phyloP scores from a whole-genome alignment of 2,888 invertebrate species.

The Chironomus riparius region DNA sequence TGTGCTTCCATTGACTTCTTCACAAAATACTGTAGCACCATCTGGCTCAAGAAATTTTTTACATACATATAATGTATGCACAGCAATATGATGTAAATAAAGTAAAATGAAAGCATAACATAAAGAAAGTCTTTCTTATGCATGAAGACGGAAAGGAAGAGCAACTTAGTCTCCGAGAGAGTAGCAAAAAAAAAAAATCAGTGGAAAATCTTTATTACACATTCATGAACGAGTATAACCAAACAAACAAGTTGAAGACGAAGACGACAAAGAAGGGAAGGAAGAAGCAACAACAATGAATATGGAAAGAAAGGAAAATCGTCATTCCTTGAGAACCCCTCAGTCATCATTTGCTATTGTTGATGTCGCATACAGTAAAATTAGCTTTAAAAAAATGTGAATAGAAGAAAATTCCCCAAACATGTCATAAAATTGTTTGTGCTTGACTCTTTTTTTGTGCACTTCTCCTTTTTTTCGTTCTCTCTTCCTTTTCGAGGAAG shows the following conservation, averaged over 20 bases:
- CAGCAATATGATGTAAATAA: not conserved
- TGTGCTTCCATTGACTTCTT: not conserved
- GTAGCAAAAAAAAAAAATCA: not conserved
- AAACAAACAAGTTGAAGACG: not conserved
- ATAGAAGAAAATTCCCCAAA: conserved; percentile 18
- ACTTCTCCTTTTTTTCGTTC: not conserved
- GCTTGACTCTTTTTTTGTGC: no score
- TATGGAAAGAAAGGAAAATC: not conserved
- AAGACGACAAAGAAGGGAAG: no score
- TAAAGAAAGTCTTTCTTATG: no score
- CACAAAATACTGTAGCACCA: conserved; percentile 1
- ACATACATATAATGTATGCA: not conserved
- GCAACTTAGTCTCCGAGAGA: not conserved
- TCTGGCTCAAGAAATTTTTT: conserved; percentile 15
- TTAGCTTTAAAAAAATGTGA: conserved; percentile 20
- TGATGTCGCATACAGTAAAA: conserved; percentile 7
- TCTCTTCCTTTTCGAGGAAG: not conserved
- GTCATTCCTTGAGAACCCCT: not conserved
- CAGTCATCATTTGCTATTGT: conserved; percentile 6
- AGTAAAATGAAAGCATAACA: not conserved
- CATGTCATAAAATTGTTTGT: conserved; percentile 26
- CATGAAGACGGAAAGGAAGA: not conserved
- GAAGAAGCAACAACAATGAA: no score
- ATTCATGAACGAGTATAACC: not conserved
- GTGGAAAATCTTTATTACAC: conserved; percentile 4